Base-by-base conservation (phyloP, 2,797 vertebrate genomes). In the Tauraco hartlaubi region DNA sequence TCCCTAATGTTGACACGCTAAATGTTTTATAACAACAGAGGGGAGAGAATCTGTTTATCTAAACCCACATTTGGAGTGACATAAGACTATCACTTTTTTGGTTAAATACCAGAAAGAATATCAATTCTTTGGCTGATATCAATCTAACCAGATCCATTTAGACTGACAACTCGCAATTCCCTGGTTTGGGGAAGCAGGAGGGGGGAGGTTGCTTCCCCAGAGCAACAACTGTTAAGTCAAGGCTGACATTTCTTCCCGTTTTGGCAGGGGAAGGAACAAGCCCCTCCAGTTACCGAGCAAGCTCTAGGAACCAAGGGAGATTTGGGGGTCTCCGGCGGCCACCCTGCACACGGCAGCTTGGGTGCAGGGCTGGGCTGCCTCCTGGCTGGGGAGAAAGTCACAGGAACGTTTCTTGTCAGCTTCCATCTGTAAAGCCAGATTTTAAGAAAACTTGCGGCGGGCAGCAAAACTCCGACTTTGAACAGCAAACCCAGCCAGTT, bases 11-110 rank as follows among this genome's bases (percentile, higher is more conserved):
- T 96, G 94, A 94, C 85, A 91, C 94, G 3, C 77, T 29, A 1
- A 61, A 85, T 96, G 96, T 96, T 96, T 82, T 75, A 62, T 94
- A 94, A 94, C 94, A 96, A 85, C 95, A 96, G 94, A 95, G 94
- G 94, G 91, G 94, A 94, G 96, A 97, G 92, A 96, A 96, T 95
- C 96, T 97, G 95, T 95, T 96, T 97, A 97, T 96, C 96, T 63
- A 48, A 26, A 94, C 63, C 90, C 91, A 39, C 96, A 96, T 94
- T 94, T 96, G 95, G 91, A 97, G 95, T 96, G 94, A 96, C 94
- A 95, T 88, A 94, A 97, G 94, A 96, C 95, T 92, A 95, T 96
- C 96, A 94, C 95, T 96, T 91, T 94, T 96, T 94, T 96, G 95
- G 96, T 96, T 77, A 88, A 90, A 85, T 90, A 67, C 96, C 94